A percentile compares a stretch with the other conserved stretches of the same genome.
Conservation (phyloP, 1,140 invertebrate species). For the Lepidurus packardi region DNA sequence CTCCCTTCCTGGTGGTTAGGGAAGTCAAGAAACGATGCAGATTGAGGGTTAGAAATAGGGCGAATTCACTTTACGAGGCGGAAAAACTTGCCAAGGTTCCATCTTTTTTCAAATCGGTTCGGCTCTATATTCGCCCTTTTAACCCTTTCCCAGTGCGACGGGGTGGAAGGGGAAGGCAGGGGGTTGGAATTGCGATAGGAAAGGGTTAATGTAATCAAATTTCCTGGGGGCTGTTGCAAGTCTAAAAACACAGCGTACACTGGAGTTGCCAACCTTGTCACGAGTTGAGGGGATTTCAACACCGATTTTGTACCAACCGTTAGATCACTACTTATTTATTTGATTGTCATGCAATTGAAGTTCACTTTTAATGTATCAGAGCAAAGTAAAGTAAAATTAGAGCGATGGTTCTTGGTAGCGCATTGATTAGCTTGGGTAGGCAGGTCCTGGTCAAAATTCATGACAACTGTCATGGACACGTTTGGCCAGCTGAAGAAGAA, state of each 20-base stretch:
- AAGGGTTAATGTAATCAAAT: neutral
- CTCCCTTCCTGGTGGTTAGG: neutral
- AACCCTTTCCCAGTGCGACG: neutral
- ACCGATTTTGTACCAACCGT: neutral
- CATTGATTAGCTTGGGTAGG: neutral
- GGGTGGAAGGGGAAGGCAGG: neutral
- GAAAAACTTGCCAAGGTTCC: neutral
- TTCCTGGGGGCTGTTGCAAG: neutral
- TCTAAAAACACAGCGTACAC: neutral
- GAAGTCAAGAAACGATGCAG: neutral
- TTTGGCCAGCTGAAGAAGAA: neutral
- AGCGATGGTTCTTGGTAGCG: neutral
- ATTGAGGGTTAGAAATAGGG: constrained; percentile 14
- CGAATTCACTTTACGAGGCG: constrained; percentile 16
- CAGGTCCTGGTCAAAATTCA: no score
- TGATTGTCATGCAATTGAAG: no score
- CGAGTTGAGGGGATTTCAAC: neutral
- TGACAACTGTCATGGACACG: neutral
- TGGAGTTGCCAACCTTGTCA: neutral
- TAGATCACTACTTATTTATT: neutral
- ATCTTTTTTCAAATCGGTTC: neutral
- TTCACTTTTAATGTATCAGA: no score
- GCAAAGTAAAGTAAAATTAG: no score
- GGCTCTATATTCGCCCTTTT: neutral
- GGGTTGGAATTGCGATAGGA: neutral